A percentile compares a stretch with the other conserved stretches of the same genome.
These are phyloP conservation scores for Omphaloscelis lunosa DNA, from an alignment of 2,888 invertebrate species.

Conservation along the genomic window DNA sequence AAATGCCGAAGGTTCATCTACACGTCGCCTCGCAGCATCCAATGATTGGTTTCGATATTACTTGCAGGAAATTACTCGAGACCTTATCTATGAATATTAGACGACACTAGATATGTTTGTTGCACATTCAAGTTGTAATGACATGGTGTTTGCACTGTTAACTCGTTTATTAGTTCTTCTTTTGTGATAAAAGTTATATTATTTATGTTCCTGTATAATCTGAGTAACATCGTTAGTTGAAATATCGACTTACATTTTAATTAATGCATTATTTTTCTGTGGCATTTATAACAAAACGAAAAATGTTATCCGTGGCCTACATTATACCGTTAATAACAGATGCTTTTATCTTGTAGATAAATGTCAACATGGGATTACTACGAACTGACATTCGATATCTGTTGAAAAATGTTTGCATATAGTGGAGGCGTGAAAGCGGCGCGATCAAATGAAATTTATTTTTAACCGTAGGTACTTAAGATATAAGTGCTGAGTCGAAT, in stretches of 20 bases:
- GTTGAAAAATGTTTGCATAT: conserved; percentile 24
- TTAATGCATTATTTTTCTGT: conserved; percentile 26
- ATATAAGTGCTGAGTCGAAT: background rate
- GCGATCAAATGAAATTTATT: background rate
- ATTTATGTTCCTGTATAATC: background rate
- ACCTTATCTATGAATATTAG: conserved; percentile 25
- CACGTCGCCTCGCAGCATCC: conserved; percentile 35
- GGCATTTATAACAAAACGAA: conserved; percentile 13
- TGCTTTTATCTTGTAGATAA: conserved; percentile 20
- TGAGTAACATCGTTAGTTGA: background rate
- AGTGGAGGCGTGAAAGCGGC: too few relatives aligned
- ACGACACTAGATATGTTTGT: background rate
- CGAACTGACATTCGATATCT: conserved; percentile 18
- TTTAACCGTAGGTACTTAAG: background rate
- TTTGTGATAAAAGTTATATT: background rate
- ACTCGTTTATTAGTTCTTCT: background rate
- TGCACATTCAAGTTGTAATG: conserved; percentile 3
- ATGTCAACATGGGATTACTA: conserved; percentile 17
- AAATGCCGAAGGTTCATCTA: conserved; percentile 11
- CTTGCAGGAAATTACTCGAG: conserved; percentile 23
- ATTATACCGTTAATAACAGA: conserved; percentile 6
- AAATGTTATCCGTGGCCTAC: conserved; percentile 1
- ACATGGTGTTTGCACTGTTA: background rate
- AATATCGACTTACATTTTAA: conserved; percentile 49
- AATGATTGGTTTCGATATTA: conserved; percentile 35